Evolutionary conservation across 2,113 vertebrate genomes (phyloP), one percentile per base, ranked within the genome.

Genomic region (Lampris incognitus): DNA sequence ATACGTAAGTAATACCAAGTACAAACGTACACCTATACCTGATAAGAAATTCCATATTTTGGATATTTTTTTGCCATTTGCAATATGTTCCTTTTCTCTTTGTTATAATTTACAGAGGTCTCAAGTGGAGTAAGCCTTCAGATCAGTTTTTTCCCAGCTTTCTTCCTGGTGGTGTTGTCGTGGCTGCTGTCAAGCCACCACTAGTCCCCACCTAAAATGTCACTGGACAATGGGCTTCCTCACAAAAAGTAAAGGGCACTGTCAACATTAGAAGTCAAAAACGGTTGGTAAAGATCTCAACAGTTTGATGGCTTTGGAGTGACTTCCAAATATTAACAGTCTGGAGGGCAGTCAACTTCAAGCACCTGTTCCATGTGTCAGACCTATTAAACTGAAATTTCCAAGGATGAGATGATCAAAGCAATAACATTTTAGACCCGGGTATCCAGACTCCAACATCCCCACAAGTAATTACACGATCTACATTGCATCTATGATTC

Each of bases 71-170:
- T 68, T 37, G 1, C 44, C 49, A 48, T 57, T 58, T 3, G 0
- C 7, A 42, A 67, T 57, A 6, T 59, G 1, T 55, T 10, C 2
- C 48, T 49, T 40, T 69, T 5, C 24, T 0, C 64, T 24, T 24
- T 61, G 57, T 2, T 1, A n/a, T 76, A 4, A 9, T 68, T 76
- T 52, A 60, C 69, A 84, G 73, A 59, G 2, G 37, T 64, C 7
- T 76, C 84, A 48, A 74, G 63, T 38, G 81, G 68, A 68, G 62
- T 65, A 4, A 63, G 44, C 51, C 74, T 74, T 39, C 72, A 81
- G 55, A 83, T 48, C 10, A 85, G 80, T 51, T 52, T 88, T 75
- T 49, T 78, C 64, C 77, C 78, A 9, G 74, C 84, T 48, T 74
- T 41, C 13, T 57, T 40, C 50, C 40, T 88, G 57, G 79, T 74